Conservation (phyloP, 2,888 invertebrate species). For the Melinaea menophilus region DNA sequence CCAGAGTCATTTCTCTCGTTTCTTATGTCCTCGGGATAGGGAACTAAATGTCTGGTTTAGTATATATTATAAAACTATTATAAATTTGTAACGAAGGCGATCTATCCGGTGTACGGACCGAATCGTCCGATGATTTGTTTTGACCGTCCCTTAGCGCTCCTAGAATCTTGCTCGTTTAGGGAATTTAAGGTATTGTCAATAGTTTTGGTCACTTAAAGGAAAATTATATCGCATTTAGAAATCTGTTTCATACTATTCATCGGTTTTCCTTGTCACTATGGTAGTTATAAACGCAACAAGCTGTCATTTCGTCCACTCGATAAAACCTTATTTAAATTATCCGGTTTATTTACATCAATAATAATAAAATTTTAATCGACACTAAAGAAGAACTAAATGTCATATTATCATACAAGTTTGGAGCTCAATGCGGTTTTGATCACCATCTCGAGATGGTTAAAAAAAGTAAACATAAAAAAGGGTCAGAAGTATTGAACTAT, state of each 20-base stretch:
- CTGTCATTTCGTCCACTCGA: too few species aligned
- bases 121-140: slow-evolving; percentile 53
- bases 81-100: slow-evolving; percentile 35
- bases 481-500: slow-evolving; percentile 7
- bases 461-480: not conserved
- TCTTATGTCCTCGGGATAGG: slow-evolving; percentile 26
- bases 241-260: not conserved
- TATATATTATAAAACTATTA: slow-evolving; percentile 10
- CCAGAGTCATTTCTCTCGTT: slow-evolving; percentile 19
- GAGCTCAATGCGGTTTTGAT: not conserved
- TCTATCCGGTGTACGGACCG: slow-evolving; percentile 44
- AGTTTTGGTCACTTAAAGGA: not conserved
- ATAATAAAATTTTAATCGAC: too few species aligned
- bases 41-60: slow-evolving; percentile 18
- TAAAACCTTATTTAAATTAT: too few species aligned
- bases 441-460: not conserved
- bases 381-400: too few species aligned
- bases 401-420: not conserved
- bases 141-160: slow-evolving; percentile 55
- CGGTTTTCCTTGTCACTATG: too few species aligned
- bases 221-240: not conserved
- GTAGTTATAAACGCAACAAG: too few species aligned
- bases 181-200: not conserved
- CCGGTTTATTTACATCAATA: too few species aligned
- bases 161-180: slow-evolving; percentile 33